Conservation (phyloP, 1,140 invertebrate species). For the Pogonomyrmex barbatus region DNA sequence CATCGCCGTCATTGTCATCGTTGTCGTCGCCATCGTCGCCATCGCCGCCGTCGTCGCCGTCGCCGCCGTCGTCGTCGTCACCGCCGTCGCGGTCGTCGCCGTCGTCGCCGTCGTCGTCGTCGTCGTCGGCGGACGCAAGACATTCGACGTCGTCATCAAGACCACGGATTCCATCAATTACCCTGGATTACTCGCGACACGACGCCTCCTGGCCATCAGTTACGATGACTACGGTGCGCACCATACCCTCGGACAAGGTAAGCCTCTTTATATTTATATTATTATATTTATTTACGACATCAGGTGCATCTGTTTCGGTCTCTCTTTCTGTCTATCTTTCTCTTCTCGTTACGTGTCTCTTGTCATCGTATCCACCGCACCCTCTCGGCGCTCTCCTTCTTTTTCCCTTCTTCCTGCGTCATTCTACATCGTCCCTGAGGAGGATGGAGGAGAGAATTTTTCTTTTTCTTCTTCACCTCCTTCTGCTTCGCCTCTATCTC, state of each 20-base stretch:
- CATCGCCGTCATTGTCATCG: conserved; percentile 34
- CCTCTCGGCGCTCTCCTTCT: conserved; percentile 37
- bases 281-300: background rate
- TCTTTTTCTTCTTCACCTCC: conserved; percentile 36
- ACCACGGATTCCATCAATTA: conserved; percentile 72
- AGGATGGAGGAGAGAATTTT: conserved; percentile 36
- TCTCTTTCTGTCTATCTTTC: background rate
- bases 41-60: conserved; percentile 12
- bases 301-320: background rate
- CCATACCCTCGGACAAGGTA: conserved; percentile 84
- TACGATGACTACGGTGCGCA: conserved; percentile 83
- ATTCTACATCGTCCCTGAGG: conserved; percentile 26
- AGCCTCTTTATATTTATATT: conserved; percentile 55
- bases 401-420: background rate
- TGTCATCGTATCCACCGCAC: conserved; percentile 69
- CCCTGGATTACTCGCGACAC: conserved; percentile 77
- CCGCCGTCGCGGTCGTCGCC: conserved; percentile 51
- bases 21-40: conserved; percentile 59
- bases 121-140: conserved; percentile 53
- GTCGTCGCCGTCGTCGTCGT: conserved; percentile 50
- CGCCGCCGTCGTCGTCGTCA: conserved; percentile 25
- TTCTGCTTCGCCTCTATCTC: conserved; percentile 46
- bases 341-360: conserved; percentile 5
- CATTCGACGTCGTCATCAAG: conserved; percentile 67
- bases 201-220: conserved; percentile 59